Base-by-base conservation (phyloP, 2,113 vertebrate species). In the Engraulis encrasicolus region DNA sequence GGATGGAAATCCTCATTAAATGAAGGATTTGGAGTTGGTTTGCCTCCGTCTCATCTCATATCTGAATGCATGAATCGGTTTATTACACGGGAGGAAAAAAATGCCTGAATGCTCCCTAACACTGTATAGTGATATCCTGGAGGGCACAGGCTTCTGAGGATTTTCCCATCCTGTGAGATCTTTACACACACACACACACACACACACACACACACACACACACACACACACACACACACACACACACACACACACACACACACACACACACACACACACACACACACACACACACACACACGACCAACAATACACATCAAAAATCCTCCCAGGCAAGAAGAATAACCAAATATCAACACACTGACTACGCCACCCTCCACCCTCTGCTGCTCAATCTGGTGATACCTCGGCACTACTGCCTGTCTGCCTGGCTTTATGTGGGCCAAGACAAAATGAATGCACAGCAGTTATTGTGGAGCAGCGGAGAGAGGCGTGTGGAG, bases 371-470 rank as follows among this genome's bases (percentile, higher is more conserved):
- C 27, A 74, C 27, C 31, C 27, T 34, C 12, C 14, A 23, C 3
- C 66, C 27, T 34, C 66, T 15, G 12, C 27, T 34, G 11, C 66
- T 34, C 14, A 74, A 34, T 11, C 66, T 34, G 66, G 11, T 9
- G 58, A 27, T 66, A 27, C 14, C 3, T 12, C 15, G 9, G 9
- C 6, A 31, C 9, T n/a, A n/a, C n/a, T n/a, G n/a, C n/a, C n/a
- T n/a, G n/a, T n/a, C n/a, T 66, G 23, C 0, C 66, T 27, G 66
- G 27, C 23, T n/a, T 66, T 31, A 74, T 74, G 66, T 74, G 66
- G 66, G 66, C 66, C 66, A 66, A 66, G 58, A 27, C 58, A n/a
- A n/a, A n/a, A n/a, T 23, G 31, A 71, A 31, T n/a, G 58, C 58
- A 61, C 58, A 61, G 6, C 58, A 61, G 58, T 61, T 23, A 27